Evolutionary conservation across 2,113 vertebrate species (phyloP).

Genomic region (Cololabis saira): DNA sequence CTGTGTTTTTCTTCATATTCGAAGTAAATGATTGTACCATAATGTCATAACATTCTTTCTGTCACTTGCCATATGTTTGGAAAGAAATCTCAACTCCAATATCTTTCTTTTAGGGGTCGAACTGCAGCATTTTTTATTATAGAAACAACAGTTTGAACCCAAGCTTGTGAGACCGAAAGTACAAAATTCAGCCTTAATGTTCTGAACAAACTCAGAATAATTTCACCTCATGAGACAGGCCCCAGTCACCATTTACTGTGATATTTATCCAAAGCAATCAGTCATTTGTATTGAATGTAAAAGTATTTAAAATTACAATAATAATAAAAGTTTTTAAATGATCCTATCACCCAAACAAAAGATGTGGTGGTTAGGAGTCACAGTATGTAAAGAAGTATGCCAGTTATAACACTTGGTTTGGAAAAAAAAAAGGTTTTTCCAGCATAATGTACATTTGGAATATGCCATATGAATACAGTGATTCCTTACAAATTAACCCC

Average conservation of each 20-base stretch:
- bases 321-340: slow-evolving; percentile 2
- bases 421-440: slow-evolving; percentile 25
- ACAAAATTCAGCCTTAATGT: too few species aligned
- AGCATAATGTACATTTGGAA: slow-evolving; percentile 54
- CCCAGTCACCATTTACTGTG: not conserved
- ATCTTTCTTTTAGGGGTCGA: slow-evolving; percentile 13
- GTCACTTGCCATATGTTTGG: not conserved
- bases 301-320: not conserved
- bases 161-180: not conserved
- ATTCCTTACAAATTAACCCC: slow-evolving; percentile 28
- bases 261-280: not conserved
- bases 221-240: slow-evolving; percentile 21
- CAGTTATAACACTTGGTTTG: slow-evolving; percentile 14
- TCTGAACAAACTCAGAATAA: not conserved
- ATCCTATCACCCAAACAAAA: slow-evolving; percentile 19
- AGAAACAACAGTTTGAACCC: not conserved
- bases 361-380: slow-evolving; percentile 35
- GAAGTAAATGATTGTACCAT: slow-evolving; percentile 36
- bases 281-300: not conserved
- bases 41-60: slow-evolving; percentile 24
- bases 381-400: slow-evolving; percentile 33
- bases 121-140: not conserved
- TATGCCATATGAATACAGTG: slow-evolving; percentile 13
- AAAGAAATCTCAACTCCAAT: too few species aligned
- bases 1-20: not conserved